Evolutionary conservation across 2,113 vertebrate species (phyloP), one percentile per base, ranked within the genome.

Genomic region (Perognathus longimembris): DNA sequence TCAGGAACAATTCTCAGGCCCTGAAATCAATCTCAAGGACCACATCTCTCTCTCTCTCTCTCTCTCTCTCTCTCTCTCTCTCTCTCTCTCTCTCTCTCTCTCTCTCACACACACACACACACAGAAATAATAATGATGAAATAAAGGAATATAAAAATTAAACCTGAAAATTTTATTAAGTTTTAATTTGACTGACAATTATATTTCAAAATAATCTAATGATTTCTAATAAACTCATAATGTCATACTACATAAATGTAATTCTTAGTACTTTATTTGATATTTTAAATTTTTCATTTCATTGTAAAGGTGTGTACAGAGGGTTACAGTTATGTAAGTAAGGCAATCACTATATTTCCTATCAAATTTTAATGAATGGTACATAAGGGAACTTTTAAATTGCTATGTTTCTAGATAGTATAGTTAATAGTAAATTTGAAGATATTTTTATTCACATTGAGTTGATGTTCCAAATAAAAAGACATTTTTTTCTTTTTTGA

Each of bases 181-280:
- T 64, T 89, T 63, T 74, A 83, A 80, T 85, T 90, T 36, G 45
- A 21, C 75, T 63, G 36, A 79, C 45, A 63, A 20, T 67, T 42
- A 11, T 63, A 85, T 88, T 75, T 88, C 78, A 78, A 22, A 69
- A 5, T 6, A 88, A 88, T 91, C 86, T 91, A 76, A n/a, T n/a
- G n/a, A n/a, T n/a, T 89, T 79, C 20, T 34, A 87, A 50, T 66
- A 83, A 85, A 86, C 9, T 82, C 76, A 82, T 5, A 82, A 1
- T 73, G 30, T 45, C 45, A 45, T 6, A 45, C 6, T 45, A 45
- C 6, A 45, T 45, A 45, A 45, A 45, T 7, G 11, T 45, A 45
- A 45, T 45, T 45, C 45, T 45, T 45, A 45, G 45, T 45, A 11
- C 45, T 45, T 45, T 45, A 45, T 45, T 45, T 45, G 45, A 45